Evolutionary conservation across 2,797 vertebrate genomes (phyloP), one percentile per base, ranked within the genome.

Genomic region (Echiichthys vipera): DNA sequence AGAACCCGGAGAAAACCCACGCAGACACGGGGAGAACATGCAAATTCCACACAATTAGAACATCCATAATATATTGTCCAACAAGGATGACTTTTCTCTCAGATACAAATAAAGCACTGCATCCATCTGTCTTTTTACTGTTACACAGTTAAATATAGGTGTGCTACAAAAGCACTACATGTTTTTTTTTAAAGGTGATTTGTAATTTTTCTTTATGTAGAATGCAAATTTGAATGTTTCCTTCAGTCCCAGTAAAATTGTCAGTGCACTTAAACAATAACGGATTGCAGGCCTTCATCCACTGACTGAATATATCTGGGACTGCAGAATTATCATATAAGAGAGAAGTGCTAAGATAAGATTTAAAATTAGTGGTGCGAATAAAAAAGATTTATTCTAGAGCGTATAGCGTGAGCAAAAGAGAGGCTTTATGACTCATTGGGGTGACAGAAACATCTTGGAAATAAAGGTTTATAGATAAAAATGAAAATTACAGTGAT

Each of bases 401-500:
- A 73, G 65, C 57, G 46, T 30, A 63, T 62, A 37, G 24, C 37
- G 30, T 65, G 57, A 65, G 46, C 27, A 63, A 42, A 62, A 47
- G 13, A 69, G 15, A 55, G 20, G 59, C 0, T 5, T 24, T 25
- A 11, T 17, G 47, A 55, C 13, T 76, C 40, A 51, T 14, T 43
- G 7, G n/a, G 12, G 22, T 55, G 15, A 64, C 8, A 29, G 5
- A 59, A 27, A 69, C 37, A 49, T 78, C 12, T 65, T 46, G 13
- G 40, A 69, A 46, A 66, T 13, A 65, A 55, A 45, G 22, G 22
- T 46, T 70, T 69, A 9, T 25, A 34, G 27, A 55, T 71, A 11
- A 75, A 50, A 81, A 64, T 57, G 15, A 43, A 61, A 83, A 71
- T 67, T 65, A 46, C 36, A 46, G 13, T 61, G 17, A 50, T 22